Evolutionary conservation across 2,797 vertebrate species (phyloP).

Genomic region (Peromyscus eremicus): DNA sequence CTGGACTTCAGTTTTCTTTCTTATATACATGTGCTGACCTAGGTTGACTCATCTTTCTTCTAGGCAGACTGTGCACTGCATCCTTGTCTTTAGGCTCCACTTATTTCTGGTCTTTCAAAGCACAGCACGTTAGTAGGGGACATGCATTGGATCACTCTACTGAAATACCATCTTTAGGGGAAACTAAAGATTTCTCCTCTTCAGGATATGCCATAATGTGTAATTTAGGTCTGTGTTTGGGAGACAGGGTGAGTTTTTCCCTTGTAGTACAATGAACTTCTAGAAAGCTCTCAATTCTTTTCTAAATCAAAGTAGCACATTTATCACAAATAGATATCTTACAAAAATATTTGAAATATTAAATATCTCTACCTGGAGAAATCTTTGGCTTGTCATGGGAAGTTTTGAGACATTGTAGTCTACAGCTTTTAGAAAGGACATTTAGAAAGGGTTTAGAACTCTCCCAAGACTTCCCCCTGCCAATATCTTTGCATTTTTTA

Average conservation of each 20-base stretch:
- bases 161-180: neutral
- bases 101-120: slow-evolving; percentile 18
- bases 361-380: neutral
- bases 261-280: neutral
- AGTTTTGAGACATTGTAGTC: neutral
- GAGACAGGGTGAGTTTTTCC: neutral
- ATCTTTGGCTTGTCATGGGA: neutral
- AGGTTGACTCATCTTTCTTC: neutral
- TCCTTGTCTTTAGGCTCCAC: neutral
- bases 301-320: neutral
- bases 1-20: neutral
- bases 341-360: neutral
- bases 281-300: neutral
- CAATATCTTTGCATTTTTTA: neutral
- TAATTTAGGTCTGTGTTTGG: neutral
- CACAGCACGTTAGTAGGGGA: neutral
- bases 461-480: neutral
- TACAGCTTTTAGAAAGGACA: neutral
- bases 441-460: neutral
- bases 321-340: neutral
- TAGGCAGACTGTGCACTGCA: neutral
- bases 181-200: neutral
- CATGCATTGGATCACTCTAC: neutral
- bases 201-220: neutral
- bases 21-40: neutral